Conservation (phyloP, 1,140 invertebrate genomes). For the Dendroctonus ponderosae region DNA sequence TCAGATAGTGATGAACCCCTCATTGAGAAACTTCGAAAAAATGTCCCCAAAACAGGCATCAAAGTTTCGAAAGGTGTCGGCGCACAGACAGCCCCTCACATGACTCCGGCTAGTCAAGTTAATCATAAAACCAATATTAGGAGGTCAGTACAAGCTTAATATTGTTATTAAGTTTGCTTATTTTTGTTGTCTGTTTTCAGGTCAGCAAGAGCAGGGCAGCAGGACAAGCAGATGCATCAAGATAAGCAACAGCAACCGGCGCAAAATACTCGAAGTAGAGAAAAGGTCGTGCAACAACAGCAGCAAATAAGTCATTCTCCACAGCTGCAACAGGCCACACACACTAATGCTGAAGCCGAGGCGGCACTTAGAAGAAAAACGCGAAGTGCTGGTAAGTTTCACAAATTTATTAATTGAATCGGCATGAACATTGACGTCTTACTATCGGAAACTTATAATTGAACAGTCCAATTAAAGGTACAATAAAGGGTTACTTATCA, state of each 20-base stretch:
- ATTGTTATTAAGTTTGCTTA: not conserved
- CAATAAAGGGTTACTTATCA: too few species aligned
- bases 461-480: too few species aligned
- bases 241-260: slow-evolving; percentile 43
- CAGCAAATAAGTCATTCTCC: not conserved
- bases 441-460: too few species aligned
- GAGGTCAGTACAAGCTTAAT: slow-evolving; percentile 12
- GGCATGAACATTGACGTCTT: too few species aligned
- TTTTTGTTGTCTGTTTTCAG: slow-evolving; percentile 5
- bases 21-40: slow-evolving; percentile 67
- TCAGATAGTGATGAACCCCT: slow-evolving; percentile 79
- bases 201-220: slow-evolving; percentile 22
- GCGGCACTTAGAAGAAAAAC: slow-evolving; percentile 58
- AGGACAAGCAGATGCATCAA: slow-evolving; percentile 18
- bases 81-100: slow-evolving; percentile 3
- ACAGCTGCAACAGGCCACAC: not conserved
- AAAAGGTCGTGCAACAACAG: slow-evolving; percentile 25
- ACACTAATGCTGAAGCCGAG: slow-evolving; percentile 38
- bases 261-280: slow-evolving; percentile 46
- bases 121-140: slow-evolving; percentile 35
- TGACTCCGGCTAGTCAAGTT: slow-evolving; percentile 33
- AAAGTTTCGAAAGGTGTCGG: slow-evolving; percentile 11
- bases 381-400: slow-evolving; percentile 60
- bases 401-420: not conserved
- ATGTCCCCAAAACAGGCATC: slow-evolving; percentile 22